Evolutionary conservation across 2,797 vertebrate species (phyloP).

Genomic region (Oreonectes daqikongensis): DNA sequence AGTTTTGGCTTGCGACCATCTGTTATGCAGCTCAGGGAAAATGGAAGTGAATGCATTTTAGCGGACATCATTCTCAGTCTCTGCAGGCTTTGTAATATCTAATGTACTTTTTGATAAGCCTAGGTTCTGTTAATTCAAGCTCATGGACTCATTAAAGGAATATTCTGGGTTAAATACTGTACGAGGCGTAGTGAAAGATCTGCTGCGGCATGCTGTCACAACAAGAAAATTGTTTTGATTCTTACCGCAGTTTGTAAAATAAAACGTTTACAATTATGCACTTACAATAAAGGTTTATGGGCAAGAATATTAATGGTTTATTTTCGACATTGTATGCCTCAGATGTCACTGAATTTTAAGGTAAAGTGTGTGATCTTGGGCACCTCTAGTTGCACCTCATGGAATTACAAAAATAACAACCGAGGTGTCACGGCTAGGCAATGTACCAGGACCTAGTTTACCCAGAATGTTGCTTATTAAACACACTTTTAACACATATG

Average conservation of each 20-base stretch:
- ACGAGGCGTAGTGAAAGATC: neutral
- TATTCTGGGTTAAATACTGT: constrained; percentile 8
- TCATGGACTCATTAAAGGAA: neutral
- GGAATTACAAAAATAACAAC: neutral
- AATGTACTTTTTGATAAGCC: neutral
- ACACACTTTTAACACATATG: neutral
- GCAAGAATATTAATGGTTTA: neutral
- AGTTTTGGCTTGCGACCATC: constrained; percentile 34
- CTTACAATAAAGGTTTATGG: neutral
- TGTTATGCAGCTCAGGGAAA: constrained; percentile 34
- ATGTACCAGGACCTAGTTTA: too few relatives aligned
- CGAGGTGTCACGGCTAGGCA: too few relatives aligned
- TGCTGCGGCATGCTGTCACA: neutral
- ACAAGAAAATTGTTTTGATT: neutral
- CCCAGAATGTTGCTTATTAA: too few relatives aligned
- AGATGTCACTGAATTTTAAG: neutral
- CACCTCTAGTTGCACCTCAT: neutral
- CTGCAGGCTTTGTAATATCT: constrained; percentile 20
- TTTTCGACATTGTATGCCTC: neutral
- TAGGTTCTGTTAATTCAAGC: neutral
- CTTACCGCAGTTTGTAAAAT: neutral
- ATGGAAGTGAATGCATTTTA: constrained; percentile 34
- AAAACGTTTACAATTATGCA: neutral
- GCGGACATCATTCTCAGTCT: constrained; percentile 21
- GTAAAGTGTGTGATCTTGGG: neutral